Evolutionary conservation across 2,888 invertebrate species (phyloP).

Genomic region (Lycia hirtaria): DNA sequence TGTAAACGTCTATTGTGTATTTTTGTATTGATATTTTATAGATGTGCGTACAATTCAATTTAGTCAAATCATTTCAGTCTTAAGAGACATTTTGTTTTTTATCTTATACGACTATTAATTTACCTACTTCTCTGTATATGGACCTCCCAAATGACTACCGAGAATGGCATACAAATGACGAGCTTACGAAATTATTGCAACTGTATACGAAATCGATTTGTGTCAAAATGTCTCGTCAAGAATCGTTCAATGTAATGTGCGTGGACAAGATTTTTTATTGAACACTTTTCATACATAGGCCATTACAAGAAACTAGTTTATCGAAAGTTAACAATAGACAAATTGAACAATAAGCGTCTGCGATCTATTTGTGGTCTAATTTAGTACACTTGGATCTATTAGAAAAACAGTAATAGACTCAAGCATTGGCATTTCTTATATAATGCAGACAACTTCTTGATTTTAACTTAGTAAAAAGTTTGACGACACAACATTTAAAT

Average conservation of each 20-base stretch:
- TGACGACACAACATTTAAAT: no score
- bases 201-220: constrained; percentile 55
- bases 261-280: background rate
- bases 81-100: background rate
- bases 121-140: constrained; percentile 19
- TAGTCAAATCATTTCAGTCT: no score
- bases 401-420: no score
- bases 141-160: constrained; percentile 32
- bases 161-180: constrained; percentile 53
- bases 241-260: constrained; percentile 10
- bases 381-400: no score
- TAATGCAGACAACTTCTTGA: no score
- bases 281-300: background rate
- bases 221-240: constrained; percentile 16
- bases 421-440: no score
- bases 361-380: no score
- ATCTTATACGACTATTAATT: background rate
- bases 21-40: background rate
- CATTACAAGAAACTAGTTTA: background rate
- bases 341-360: background rate
- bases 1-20: background rate
- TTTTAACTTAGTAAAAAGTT: no score
- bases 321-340: background rate
- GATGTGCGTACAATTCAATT: no score
- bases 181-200: constrained; percentile 58